These are phyloP conservation scores for Aradophagus sp. DNA, from an alignment of 1,140 invertebrate genomes.

Conservation along the genomic window DNA sequence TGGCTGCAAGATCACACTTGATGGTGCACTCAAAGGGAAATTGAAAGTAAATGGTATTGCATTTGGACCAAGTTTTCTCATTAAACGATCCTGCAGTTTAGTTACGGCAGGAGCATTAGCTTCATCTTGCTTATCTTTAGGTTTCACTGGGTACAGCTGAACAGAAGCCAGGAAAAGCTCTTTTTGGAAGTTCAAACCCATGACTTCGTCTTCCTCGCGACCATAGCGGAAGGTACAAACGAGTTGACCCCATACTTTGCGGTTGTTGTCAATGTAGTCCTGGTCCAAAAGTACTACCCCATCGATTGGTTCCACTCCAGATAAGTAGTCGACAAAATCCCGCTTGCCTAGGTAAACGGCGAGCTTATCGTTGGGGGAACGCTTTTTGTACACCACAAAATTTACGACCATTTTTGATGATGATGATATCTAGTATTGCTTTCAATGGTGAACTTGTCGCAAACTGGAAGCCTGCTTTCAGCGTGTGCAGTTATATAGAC, in stretches of 20 bases:
- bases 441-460: not conserved
- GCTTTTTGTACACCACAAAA: slow-evolving; percentile 96
- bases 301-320: slow-evolving; percentile 94
- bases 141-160: slow-evolving; percentile 85
- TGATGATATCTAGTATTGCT: not conserved
- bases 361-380: slow-evolving; percentile 94
- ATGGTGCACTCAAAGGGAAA: slow-evolving; percentile 86
- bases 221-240: slow-evolving; percentile 98
- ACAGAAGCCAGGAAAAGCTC: slow-evolving; percentile 92
- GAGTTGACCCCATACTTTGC: slow-evolving; percentile 94
- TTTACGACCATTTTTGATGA: slow-evolving; percentile 85
- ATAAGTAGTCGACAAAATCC: slow-evolving; percentile 96
- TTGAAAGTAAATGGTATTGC: slow-evolving; percentile 93
- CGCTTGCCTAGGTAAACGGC: slow-evolving; percentile 96
- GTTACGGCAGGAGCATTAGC: slow-evolving; percentile 73
- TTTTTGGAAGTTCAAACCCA: slow-evolving; percentile 98
- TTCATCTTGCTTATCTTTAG: slow-evolving; percentile 75
- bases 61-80: slow-evolving; percentile 93
- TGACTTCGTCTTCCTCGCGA: slow-evolving; percentile 97
- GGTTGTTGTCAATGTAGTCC: slow-evolving; percentile 87
- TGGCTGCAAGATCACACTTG: slow-evolving; percentile 91
- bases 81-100: slow-evolving; percentile 88
- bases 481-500: slow-evolving; percentile 19
- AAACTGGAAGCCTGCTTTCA: not conserved
- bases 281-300: slow-evolving; percentile 94